Evolutionary conservation across 2,888 invertebrate species (phyloP), one percentile per base, ranked within the genome.

Genomic region (Hirtodrosophila trivittata): DNA sequence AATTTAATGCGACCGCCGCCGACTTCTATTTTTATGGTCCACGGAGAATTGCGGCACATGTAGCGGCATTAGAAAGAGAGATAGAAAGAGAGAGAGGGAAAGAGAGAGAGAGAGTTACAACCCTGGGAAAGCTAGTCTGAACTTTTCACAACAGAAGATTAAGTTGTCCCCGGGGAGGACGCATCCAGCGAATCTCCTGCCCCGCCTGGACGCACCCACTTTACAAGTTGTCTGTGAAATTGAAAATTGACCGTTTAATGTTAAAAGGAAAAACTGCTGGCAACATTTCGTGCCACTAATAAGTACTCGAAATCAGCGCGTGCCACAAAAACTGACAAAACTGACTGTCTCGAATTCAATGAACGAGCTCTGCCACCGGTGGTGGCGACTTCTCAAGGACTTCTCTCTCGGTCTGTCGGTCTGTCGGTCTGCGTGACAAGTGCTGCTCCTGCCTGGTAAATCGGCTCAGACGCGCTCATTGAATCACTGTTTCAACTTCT

Each of bases 191-290:
- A 33, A 12, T 10, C 18, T 38, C 18, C 14, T 13, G 14, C 16
- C 18, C 3, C 38, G 3, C 0, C 10, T 10, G 12, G 32, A 16
- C 12, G 33, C 58, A 42, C 42, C 55, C 76, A 56, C 80, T 71
- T 65, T 25, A 26, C 80, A 85, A 78, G 65, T 83, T 86, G 77
- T 66, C 80, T 86, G 80, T 70, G 87, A 82, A 88, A 81, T 86
- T 87, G 81, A 84, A 89, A 89, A 89, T 89, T 87, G 87, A 88
- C 88, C 89, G 88, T 86, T 87, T 89, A 89, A 90, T 89, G 86
- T 75, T 70, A 14, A 41, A 18, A 45, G 32, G 42, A 32, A 37
- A 43, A 33, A 39, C 55, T 35, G 77, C 63, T 51, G 56, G 55
- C 66, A 75, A 65, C 84, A 85, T 63, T 82, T 76, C 41, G 72